Conservation (phyloP, 2,888 invertebrate genomes). For the Enoplolaimus lenunculus region DNA sequence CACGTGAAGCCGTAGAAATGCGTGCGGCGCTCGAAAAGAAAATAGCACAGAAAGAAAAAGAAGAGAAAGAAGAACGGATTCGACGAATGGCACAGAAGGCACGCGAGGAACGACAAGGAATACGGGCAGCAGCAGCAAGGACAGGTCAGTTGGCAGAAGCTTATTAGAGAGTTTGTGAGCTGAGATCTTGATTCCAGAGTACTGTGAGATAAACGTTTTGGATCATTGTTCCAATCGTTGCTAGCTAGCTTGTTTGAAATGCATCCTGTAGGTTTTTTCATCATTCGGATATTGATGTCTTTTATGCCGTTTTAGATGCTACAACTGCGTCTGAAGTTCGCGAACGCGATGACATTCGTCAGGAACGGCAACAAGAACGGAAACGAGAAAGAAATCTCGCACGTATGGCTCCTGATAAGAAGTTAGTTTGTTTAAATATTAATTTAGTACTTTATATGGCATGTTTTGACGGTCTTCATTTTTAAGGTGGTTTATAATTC, state of each 20-base stretch:
- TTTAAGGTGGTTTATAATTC: too few relatives aligned
- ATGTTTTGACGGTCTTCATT: too few relatives aligned
- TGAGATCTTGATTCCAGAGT: too few relatives aligned
- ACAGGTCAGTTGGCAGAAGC: too few relatives aligned
- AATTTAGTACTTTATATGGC: too few relatives aligned
- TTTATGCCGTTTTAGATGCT: neutral
- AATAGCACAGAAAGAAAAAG: constrained; percentile 91
- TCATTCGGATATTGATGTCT: too few relatives aligned
- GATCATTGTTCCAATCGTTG: too few relatives aligned
- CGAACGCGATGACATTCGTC: constrained; percentile 21
- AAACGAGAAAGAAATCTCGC: constrained; percentile 72
- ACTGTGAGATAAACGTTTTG: too few relatives aligned
- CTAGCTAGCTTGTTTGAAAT: too few relatives aligned
- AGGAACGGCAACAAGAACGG: constrained; percentile 35
- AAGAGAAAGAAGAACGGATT: constrained; percentile 87
- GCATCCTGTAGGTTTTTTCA: too few relatives aligned
- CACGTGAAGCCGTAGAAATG: constrained; percentile 90
- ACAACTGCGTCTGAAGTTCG: constrained; percentile 15
- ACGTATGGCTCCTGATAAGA: constrained; percentile 80
- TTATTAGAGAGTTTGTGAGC: too few relatives aligned
- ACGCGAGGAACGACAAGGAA: constrained; percentile 80
- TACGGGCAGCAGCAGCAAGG: constrained; percentile 44
- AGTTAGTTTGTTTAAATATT: too few relatives aligned
- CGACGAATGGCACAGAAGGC: constrained; percentile 83
- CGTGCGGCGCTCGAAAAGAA: constrained; percentile 87